Conservation (phyloP, 2,113 vertebrate species). For the Nycticryphes semicollaris region DNA sequence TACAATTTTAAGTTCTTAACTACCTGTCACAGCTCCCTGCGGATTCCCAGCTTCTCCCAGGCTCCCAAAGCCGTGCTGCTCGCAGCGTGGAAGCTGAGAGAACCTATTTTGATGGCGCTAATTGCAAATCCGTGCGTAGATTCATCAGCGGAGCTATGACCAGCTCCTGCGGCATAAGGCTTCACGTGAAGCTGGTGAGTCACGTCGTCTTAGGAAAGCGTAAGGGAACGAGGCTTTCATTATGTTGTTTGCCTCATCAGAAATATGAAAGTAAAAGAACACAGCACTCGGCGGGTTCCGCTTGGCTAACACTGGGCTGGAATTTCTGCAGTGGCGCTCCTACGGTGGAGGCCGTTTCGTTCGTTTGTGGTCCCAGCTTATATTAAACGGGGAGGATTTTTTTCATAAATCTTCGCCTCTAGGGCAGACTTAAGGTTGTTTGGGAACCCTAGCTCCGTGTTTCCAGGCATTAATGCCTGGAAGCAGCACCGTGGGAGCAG, state of each 20-base stretch:
- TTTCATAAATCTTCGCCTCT: constrained; percentile 61
- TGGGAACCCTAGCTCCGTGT: constrained; percentile 46
- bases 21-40: background rate
- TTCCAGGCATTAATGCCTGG: constrained; percentile 64
- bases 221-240: constrained; percentile 39
- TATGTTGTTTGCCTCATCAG: constrained; percentile 61
- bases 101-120: constrained; percentile 29
- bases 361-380: constrained; percentile 65
- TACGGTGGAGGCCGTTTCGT: constrained; percentile 21
- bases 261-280: constrained; percentile 68
- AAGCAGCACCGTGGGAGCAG: constrained; percentile 41
- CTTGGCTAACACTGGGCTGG: constrained; percentile 55
- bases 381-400: constrained; percentile 57
- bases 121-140: background rate
- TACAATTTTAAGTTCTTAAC: background rate
- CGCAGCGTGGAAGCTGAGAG: background rate
- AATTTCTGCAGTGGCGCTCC: constrained; percentile 37
- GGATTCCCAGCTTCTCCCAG: background rate
- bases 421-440: constrained; percentile 50
- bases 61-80: constrained; percentile 25
- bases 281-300: constrained; percentile 64
- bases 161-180: constrained; percentile 18
- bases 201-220: constrained; percentile 37
- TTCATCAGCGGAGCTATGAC: constrained; percentile 61
- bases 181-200: constrained; percentile 65